phyloP scores from a whole-genome alignment of 2,888 invertebrate species.

The Hemithea aestivaria region DNA sequence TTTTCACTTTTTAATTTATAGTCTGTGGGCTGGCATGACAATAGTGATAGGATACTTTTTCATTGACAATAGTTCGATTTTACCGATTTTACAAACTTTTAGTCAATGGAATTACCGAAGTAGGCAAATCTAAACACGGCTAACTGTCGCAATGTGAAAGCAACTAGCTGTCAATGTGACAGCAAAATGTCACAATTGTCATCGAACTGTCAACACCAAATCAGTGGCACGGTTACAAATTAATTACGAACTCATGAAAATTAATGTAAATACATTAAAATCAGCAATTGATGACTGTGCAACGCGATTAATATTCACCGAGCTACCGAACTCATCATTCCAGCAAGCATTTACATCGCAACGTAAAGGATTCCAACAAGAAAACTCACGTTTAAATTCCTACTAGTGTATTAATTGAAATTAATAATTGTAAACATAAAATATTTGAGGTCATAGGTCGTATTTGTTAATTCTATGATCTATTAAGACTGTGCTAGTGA shows the following conservation, averaged over 20 bases:
- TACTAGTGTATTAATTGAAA: constrained; percentile 25
- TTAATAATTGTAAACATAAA: constrained; percentile 43
- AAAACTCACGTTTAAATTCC: constrained; percentile 6
- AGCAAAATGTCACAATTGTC: constrained; percentile 3
- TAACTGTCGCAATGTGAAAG: too few relatives aligned
- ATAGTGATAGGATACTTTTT: neutral
- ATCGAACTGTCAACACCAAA: constrained; percentile 2
- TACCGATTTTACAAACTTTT: neutral
- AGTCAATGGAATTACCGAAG: too few relatives aligned
- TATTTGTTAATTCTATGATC: constrained; percentile 40
- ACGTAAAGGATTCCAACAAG: constrained; percentile 12
- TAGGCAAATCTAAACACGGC: too few relatives aligned
- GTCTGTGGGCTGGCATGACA: too few relatives aligned
- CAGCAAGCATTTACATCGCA: neutral
- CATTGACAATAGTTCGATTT: too few relatives aligned
- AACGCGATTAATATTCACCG: constrained; percentile 10
- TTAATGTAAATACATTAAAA: constrained; percentile 9
- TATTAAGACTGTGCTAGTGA: constrained; percentile 39
- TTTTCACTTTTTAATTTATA: neutral
- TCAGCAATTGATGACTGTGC: constrained; percentile 2
- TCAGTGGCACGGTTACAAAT: constrained; percentile 7
- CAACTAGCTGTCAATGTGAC: neutral
- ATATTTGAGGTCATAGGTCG: constrained; percentile 55
- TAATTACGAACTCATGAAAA: constrained; percentile 7
- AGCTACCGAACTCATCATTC: constrained; percentile 3